Base-by-base conservation (phyloP, 2,888 invertebrate species). In the Lasioglossum vierecki region DNA sequence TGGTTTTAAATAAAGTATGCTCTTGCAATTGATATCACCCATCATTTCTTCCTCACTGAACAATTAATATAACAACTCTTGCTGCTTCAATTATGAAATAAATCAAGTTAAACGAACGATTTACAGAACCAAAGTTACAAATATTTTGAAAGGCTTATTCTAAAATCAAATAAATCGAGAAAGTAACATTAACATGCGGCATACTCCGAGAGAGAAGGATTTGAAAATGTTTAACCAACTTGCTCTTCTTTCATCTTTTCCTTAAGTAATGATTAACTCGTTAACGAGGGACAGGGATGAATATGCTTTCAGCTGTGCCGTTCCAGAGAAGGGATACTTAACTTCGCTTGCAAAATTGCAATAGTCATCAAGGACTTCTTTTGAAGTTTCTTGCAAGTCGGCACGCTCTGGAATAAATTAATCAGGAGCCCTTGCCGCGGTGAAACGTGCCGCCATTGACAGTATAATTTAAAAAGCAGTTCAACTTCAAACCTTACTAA, bases 251-350 rank as follows among this genome's bases (percentile, higher is more conserved):
- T 22, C 22, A 22, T 68, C 18, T 22, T 68, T 8, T 22, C 66
- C 66, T 68, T 22, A 68, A 68, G 66, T 39, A 68, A 68, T 22
- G 35, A 68, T 35, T 35, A 35, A 68, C 66, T 68, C 66, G 66
- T 68, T 68, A 39, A 68, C 35, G 35, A 30, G 18, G 66, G 66
- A 35, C 66, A 35, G 35, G 66, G 66, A 66, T 35, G 66, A 22
- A 66, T 66, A 35, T 35, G 35, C 35, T 66, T 35, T 66, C 66
- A 35, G 66, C 35, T 35, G 35, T 15, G 22, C 66, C 35, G 18
- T 66, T 66, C 35, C 30, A 35, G 18, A 9, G 35, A 22, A 35
- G 35, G 18, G 66, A 66, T 35, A 35, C 66, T 35, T 66, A 30
- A 18, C 35, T 66, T 8, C 66, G 18, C 66, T 66, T 35, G 66